Percentiles rank a stretch among this genome's conserved stretches.
phyloP scores from a whole-genome alignment of 2,888 invertebrate genomes.

The Rhingia campestris region DNA sequence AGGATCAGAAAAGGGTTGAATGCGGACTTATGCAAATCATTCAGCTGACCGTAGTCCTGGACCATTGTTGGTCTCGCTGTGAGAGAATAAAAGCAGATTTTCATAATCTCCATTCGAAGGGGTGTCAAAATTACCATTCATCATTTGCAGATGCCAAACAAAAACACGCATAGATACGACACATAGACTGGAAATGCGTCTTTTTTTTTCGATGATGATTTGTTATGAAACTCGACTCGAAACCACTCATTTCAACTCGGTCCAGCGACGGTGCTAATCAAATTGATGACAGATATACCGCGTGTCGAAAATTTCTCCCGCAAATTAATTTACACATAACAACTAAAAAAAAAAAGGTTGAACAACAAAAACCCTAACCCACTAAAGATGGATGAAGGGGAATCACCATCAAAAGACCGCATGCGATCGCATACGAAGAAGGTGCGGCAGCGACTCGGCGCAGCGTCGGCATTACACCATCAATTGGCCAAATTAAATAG shows the following conservation, averaged over 20 bases:
- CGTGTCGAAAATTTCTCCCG: slow-evolving; percentile 42
- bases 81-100: background rate
- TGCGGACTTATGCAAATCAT: slow-evolving; percentile 56
- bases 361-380: background rate
- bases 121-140: slow-evolving; percentile 46
- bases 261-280: slow-evolving; percentile 57
- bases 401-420: slow-evolving; percentile 34
- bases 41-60: slow-evolving; percentile 49
- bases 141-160: slow-evolving; percentile 12
- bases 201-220: background rate
- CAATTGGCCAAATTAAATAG: slow-evolving; percentile 72
- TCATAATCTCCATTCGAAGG: background rate
- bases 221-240: slow-evolving; percentile 31
- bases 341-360: slow-evolving; percentile 25
- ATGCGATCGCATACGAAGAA: slow-evolving; percentile 4
- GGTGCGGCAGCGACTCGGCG: slow-evolving; percentile 62
- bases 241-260: background rate
- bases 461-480: slow-evolving; percentile 65
- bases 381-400: slow-evolving; percentile 6
- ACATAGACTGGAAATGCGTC: background rate
- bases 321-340: slow-evolving; percentile 65
- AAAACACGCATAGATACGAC: slow-evolving; percentile 25
- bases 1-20: slow-evolving; percentile 61
- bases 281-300: slow-evolving; percentile 46
- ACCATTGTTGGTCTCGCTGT: slow-evolving; percentile 16